phyloP scores from a whole-genome alignment of 2,888 invertebrate species.

The Neoscelio sp. region DNA sequence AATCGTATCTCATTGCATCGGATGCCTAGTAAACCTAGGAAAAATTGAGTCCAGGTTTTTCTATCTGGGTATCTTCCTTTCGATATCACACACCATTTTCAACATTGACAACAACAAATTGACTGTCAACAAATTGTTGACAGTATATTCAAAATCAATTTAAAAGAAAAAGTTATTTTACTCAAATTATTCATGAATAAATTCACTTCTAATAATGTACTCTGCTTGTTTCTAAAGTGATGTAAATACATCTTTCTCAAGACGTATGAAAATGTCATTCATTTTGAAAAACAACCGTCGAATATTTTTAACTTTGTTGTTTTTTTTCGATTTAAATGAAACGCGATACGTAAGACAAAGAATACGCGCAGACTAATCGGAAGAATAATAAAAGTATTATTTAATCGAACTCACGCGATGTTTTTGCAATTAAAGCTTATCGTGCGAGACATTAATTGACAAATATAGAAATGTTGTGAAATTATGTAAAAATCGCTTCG shows the following conservation, averaged over 20 bases:
- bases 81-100: no score
- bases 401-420: constrained; percentile 45
- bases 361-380: neutral
- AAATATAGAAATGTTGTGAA: constrained; percentile 29
- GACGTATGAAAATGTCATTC: neutral
- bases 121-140: no score
- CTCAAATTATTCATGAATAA: no score
- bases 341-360: constrained; percentile 33
- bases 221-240: no score
- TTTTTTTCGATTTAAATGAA: constrained; percentile 31
- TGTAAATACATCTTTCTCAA: constrained; percentile 4
- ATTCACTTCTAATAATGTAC: no score
- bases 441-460: constrained; percentile 28
- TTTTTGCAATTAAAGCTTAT: constrained; percentile 46
- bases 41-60: no score
- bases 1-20: no score
- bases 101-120: no score
- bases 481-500: neutral
- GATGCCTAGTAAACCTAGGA: no score
- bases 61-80: no score
- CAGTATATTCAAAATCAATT: no score
- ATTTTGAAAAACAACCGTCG: neutral
- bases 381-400: constrained; percentile 35
- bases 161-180: neutral
- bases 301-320: constrained; percentile 25